Base-by-base conservation (phyloP, 2,797 vertebrate species). In the Brachyalestes nurse region DNA sequence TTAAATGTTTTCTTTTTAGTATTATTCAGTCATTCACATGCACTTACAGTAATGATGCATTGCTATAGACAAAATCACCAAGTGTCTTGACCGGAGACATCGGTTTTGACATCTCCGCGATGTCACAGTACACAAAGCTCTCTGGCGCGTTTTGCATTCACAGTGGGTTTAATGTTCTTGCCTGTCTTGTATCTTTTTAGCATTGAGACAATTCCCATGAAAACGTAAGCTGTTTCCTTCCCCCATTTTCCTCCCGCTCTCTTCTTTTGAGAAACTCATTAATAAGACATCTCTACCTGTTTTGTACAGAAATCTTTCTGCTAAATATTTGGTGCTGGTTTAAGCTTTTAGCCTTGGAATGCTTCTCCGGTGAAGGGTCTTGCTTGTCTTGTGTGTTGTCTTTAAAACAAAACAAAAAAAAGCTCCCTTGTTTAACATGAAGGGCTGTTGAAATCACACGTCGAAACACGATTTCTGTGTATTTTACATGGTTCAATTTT, bases 181-280 rank as follows among this genome's bases (percentile, higher is more conserved):
- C 87, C 88, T 88, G 91, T 92, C 94, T 91, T 93, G 91, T 95
- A 90, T 95, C 91, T 93, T 95, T 95, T 86, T 97, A 97, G 95
- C 93, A 91, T 94, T 86, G 86, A 97, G 93, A 96, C 90, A 93
- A 90, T 96, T 90, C 93, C 93, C 88, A 94, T 96, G 95, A 96
- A 97, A 96, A 97, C 61, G 88, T 97, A 97, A 98, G 96, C 93
- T 77, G 80, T 86, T 92, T 92, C 87, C 81, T 83, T 45, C 73
- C 77, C 82, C 89, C 84, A 34, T 55, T 80, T 74, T 72, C 82
- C 89, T 88, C 61, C 77, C 88, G 71, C 73, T 72, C 28, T 80
- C 81, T 25, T 82, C 80, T 86, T 74, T 82, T 88, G 81, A 82
- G 75, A 65, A 83, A n/a, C 80, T 89, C 88, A 76, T 88, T 82